Percentiles rank a stretch among this genome's conserved stretches.
Conservation (phyloP, 2,888 invertebrate species). For the Acleris emargana region DNA sequence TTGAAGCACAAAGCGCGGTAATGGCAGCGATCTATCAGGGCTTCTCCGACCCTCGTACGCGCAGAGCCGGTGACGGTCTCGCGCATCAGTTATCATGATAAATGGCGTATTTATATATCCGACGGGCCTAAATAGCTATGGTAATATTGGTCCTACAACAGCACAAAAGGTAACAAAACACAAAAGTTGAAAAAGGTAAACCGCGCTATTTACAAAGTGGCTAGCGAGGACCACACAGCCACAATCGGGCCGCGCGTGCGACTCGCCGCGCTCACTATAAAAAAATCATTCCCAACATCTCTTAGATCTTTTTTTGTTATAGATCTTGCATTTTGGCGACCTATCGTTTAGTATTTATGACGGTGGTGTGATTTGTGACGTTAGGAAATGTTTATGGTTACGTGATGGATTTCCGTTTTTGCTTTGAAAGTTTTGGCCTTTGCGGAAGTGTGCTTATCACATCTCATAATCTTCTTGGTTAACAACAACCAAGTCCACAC, state of each 20-base stretch:
- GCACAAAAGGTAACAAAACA: constrained; percentile 85
- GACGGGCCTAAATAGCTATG: constrained; percentile 83
- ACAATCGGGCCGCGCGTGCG: constrained; percentile 84
- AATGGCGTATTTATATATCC: constrained; percentile 84
- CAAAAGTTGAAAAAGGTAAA: constrained; percentile 84
- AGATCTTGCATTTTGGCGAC: constrained; percentile 55
- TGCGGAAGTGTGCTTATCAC: constrained; percentile 32
- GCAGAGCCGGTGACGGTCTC: constrained; percentile 70
- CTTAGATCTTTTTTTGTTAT: constrained; percentile 78
- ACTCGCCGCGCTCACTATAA: constrained; percentile 70
- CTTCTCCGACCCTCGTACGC: constrained; percentile 71
- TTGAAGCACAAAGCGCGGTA: constrained; percentile 67
- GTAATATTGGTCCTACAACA: constrained; percentile 84
- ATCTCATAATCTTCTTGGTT: too few species aligned
- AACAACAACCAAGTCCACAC: too few species aligned
- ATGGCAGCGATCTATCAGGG: constrained; percentile 69
- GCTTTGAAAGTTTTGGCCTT: constrained; percentile 39
- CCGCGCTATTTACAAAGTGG: constrained; percentile 85
- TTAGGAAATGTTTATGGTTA: constrained; percentile 80
- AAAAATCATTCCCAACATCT: constrained; percentile 74
- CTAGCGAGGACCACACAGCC: constrained; percentile 83
- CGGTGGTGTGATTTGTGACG: constrained; percentile 82
- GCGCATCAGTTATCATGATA: constrained; percentile 82
- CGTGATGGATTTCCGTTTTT: constrained; percentile 61
- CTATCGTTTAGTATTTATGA: constrained; percentile 71